Evolutionary conservation across 2,113 vertebrate genomes (phyloP), one percentile per base, ranked within the genome.

Genomic region (Vulpes lagopus): DNA sequence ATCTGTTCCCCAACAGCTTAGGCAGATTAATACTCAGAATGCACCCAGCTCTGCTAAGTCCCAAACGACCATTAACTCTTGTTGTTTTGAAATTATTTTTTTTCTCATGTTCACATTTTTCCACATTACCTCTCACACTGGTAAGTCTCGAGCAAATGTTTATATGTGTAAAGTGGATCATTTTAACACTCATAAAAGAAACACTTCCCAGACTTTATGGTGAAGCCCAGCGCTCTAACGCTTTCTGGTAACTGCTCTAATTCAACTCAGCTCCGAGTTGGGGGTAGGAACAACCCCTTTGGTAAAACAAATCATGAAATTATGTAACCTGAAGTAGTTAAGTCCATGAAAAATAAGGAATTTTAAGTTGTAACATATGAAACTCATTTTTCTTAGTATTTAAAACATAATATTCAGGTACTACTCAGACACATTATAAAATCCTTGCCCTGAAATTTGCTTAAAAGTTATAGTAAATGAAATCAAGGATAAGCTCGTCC

Each of bases 1-100:
- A 99, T 99, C 99, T 99, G 99, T 98, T 99, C 98, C 98, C 98
- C 98, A 98, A 99, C 98, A 98, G 98, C 98, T 98, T 98, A 99
- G 98, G 98, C 99, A 99, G 98, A 97, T 98, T 97, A 98, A 97
- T 94, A 96, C 97, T 97, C 94, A 98, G 98, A 98, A 97, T 92
- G 95, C 95, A 97, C 89, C 97, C 95, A 94, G 97, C 97, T 97
- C 98, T 98, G 96, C 98, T 98, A 98, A 98, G 93, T 98, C 98
- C 96, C 97, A 98, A 95, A 97, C 96, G 98, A 97, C 97, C 97
- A 98, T 80, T 69, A 86, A 93, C 98, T 98, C 95, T 97, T 96
- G 60, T 97, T 95, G 64, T 98, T 98, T 98, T 98, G 96, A 97
- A 96, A 97, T 76, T 91, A 23, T 55, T 69, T 95, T 95, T 95